phyloP scores from a whole-genome alignment of 2,888 invertebrate genomes.

The Hoplodrina blanda region DNA sequence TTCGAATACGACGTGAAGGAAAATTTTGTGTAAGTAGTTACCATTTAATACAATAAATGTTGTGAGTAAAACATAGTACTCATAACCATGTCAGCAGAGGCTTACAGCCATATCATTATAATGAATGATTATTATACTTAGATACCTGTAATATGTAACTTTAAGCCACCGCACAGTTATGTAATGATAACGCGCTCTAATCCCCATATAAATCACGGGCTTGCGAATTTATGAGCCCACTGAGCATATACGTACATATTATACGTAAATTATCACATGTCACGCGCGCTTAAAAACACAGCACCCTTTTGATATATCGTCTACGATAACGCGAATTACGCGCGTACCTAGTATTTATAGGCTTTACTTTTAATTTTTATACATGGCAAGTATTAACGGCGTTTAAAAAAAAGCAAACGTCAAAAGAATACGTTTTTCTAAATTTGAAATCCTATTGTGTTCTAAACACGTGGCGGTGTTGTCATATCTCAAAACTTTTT shows the following conservation, averaged over 20 bases:
- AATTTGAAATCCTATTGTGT: slow-evolving; percentile 77
- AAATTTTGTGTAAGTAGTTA: background rate
- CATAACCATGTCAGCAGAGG: slow-evolving; percentile 34
- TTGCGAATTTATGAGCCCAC: slow-evolving; percentile 85
- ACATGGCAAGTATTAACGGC: slow-evolving; percentile 48
- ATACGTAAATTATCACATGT: slow-evolving; percentile 83
- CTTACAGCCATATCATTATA: slow-evolving; percentile 44
- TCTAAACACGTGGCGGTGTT: slow-evolving; percentile 85
- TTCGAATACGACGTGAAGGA: background rate
- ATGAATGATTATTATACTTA: slow-evolving; percentile 54
- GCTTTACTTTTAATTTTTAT: slow-evolving; percentile 48
- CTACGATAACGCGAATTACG: slow-evolving; percentile 62
- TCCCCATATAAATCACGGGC: slow-evolving; percentile 86
- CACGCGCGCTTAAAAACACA: slow-evolving; percentile 76
- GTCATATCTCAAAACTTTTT: slow-evolving; percentile 83
- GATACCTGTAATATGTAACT: slow-evolving; percentile 53
- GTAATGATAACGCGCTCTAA: slow-evolving; percentile 83
- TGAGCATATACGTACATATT: slow-evolving; percentile 78
- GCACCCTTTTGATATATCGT: slow-evolving; percentile 68
- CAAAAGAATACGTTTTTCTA: slow-evolving; percentile 75
- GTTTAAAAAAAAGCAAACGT: slow-evolving; percentile 66
- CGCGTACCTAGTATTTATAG: slow-evolving; percentile 52
- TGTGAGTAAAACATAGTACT: slow-evolving; percentile 19
- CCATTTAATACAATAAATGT: background rate
- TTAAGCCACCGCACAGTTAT: slow-evolving; percentile 65